phyloP scores from a whole-genome alignment of 2,797 vertebrate genomes.

The Rhabdophis nuchalis region DNA sequence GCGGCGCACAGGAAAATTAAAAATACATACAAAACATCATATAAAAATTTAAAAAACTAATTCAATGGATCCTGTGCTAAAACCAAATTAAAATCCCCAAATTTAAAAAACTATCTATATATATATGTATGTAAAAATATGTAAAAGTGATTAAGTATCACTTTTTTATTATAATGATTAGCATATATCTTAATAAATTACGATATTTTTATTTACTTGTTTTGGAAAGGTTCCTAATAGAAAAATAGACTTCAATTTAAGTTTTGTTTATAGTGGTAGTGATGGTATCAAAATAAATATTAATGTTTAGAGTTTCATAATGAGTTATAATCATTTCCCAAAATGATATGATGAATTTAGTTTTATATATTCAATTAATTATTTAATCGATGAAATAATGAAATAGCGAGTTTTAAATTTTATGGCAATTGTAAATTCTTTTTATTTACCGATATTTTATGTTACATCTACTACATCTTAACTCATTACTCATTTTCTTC shows the following conservation, averaged over 20 bases:
- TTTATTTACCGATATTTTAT: not conserved
- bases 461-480: not conserved
- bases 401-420: not conserved
- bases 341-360: not conserved
- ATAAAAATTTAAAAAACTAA: too few relatives aligned
- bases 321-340: not conserved
- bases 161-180: not conserved
- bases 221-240: not conserved
- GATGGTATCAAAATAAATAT: not conserved
- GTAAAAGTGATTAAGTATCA: too few relatives aligned
- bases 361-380: not conserved
- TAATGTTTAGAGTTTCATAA: not conserved
- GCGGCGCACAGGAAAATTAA: too few relatives aligned
- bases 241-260: not conserved
- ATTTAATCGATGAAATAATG: not conserved
- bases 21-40: too few relatives aligned
- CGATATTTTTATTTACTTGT: not conserved
- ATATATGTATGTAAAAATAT: too few relatives aligned
- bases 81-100: too few relatives aligned
- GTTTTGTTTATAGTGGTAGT: not conserved
- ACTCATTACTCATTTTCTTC: not conserved
- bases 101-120: too few relatives aligned
- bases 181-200: not conserved
- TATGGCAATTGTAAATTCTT: not conserved
- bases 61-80: too few relatives aligned